Conservation (phyloP, 2,888 invertebrate genomes). For the Mystacides longicornis region DNA sequence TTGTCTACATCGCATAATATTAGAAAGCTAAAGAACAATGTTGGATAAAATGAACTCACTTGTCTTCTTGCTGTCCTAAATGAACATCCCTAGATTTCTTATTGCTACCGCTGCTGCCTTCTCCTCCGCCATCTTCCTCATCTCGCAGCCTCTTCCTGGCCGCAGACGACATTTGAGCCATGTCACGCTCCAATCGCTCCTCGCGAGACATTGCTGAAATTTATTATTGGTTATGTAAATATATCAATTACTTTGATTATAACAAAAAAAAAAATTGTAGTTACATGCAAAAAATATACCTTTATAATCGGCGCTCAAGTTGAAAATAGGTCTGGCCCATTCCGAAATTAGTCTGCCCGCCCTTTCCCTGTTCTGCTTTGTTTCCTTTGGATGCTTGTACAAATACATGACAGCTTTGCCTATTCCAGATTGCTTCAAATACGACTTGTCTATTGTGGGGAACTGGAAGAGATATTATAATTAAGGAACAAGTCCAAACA, state of each 20-base stretch:
- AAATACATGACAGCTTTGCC: constrained; percentile 99
- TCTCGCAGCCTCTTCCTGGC: constrained; percentile 35
- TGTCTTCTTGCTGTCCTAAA: constrained; percentile 20
- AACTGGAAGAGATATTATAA: constrained; percentile 52
- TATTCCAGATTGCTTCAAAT: constrained; percentile 91
- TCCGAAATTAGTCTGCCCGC: constrained; percentile 92
- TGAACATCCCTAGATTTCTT: constrained; percentile 39
- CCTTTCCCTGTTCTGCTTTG: constrained; percentile 81
- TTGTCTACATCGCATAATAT: too few relatives aligned
- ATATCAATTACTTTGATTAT: too few relatives aligned
- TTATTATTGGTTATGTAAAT: too few relatives aligned
- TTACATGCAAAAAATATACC: too few relatives aligned
- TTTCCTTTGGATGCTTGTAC: constrained; percentile 97
- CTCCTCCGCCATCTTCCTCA: constrained; percentile 45
- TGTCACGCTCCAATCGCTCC: constrained; percentile 88
- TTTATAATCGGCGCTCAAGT: constrained; percentile 87
- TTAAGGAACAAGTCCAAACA: background rate
- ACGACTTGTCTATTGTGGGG: constrained; percentile 79
- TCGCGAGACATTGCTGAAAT: constrained; percentile 77
- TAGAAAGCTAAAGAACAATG: too few relatives aligned
- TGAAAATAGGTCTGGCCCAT: constrained; percentile 98
- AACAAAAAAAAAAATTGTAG: too few relatives aligned
- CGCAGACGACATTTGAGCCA: constrained; percentile 69
- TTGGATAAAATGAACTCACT: too few relatives aligned
- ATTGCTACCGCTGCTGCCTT: constrained; percentile 57